Base-by-base conservation (phyloP, 2,797 vertebrate species). In the Carapus acus region DNA sequence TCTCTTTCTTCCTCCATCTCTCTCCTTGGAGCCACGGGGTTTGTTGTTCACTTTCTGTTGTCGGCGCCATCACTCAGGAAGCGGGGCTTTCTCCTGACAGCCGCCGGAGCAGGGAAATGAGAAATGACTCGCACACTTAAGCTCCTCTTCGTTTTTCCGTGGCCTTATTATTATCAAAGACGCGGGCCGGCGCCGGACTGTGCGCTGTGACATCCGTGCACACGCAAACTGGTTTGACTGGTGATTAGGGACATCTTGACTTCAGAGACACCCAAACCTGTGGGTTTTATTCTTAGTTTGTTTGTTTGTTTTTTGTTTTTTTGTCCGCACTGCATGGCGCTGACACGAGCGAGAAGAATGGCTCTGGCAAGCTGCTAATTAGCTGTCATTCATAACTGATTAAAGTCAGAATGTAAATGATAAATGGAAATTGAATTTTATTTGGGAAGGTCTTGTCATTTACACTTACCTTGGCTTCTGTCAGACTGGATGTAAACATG, bases 71-170 rank as follows among this genome's bases (percentile, higher is more conserved):
- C 82, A 76, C 73, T 87, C 84, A 87, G 72, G 76, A 83, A 61
- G 74, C 69, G 58, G 73, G 74, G 72, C 74, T 81, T 80, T 77
- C 76, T 73, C 75, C 77, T 81, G 81, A 83, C 84, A 73, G 65
- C 65, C 80, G 72, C 65, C 55, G 76, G 65, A 79, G 82, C 81
- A 68, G 62, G 71, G 73, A 83, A 84, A 86, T 85, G 83, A 86
- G 81, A 86, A 87, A 88, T 85, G 80, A 86, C 85, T 83, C 79
- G 67, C 78, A 80, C 77, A 76, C 73, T 85, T 86, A 78, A 81
- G 82, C 79, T 74, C 80, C 78, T 86, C 83, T 86, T 87, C 82
- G 83, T 83, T 83, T 84, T n/a, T 78, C 79, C 65, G 76, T 71
- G 46, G 64, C 73, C 63, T 83, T 83, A 83, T 83, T 85, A 85